Conservation (phyloP, 2,888 invertebrate species). For the Tipula lateralis region DNA sequence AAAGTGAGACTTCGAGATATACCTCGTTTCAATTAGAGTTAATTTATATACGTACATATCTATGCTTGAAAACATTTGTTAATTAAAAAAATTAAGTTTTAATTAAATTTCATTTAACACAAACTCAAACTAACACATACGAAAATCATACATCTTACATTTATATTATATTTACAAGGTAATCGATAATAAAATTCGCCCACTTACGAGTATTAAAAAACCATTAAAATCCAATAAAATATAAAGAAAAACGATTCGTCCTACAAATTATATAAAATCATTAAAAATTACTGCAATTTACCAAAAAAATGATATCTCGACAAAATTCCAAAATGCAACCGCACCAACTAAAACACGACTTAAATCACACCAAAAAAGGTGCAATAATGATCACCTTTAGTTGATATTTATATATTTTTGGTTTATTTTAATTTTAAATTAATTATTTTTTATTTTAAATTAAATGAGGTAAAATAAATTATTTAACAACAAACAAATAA, state of each 20-base stretch:
- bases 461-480: not conserved
- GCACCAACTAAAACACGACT: not conserved
- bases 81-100: no score
- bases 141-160: no score
- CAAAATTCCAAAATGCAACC: not conserved
- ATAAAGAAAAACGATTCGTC: not conserved
- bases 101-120: no score
- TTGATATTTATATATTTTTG: not conserved
- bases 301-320: not conserved
- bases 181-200: not conserved
- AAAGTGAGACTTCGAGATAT: no score
- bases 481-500: constrained; percentile 6
- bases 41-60: no score
- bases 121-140: no score
- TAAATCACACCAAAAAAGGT: constrained; percentile 11
- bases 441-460: not conserved
- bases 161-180: no score
- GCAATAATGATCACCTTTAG: not conserved
- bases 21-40: no score
- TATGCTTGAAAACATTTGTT: no score
- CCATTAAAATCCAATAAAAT: not conserved
- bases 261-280: not conserved
- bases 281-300: constrained; percentile 4
- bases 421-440: constrained; percentile 19
- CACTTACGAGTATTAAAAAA: not conserved